Evolutionary conservation across 2,113 vertebrate species (phyloP), one percentile per base, ranked within the genome.

Genomic region (Coptodon rendalli): DNA sequence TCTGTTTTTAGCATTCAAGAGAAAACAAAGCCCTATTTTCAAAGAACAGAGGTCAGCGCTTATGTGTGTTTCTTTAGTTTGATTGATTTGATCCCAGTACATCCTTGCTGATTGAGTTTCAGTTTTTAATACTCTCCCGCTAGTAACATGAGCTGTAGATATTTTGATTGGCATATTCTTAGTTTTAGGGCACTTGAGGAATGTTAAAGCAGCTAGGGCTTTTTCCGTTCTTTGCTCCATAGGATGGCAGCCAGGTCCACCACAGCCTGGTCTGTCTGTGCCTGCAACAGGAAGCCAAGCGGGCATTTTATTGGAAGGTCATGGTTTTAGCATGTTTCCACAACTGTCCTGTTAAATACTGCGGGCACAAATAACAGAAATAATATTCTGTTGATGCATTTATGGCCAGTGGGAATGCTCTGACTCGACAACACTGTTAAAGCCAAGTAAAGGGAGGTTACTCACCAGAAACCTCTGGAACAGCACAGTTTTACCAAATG

Each of bases 111-210:
- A 82, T 85, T 66, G 36, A 68, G 38, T 71, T 84, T 87, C 43
- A 40, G 3, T 87, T 89, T 92, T 86, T 86, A 59, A 88, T 31
- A 22, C 27, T 57, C 27, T n/a, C 45, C 45, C 48, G 9, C 38
- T 53, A 87, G 56, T 85, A 87, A 89, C 76, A 82, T n/a, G 66
- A 91, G 86, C 84, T 71, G 80, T 82, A 78, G 48, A 81, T 86
- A 87, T 84, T 86, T 90, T 59, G 52, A 89, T 34, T 80, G 71
- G 59, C 54, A 61, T 80, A 13, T 56, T 80, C 50, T 78, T 73
- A 31, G 87, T 93, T 85, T 85, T 29, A 50, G 83, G 84, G 38
- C 50, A 38, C 48, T 79, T 80, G 59, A 59, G 76, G 86, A 91
- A 88, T 87, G 61, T 87, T 57, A 63, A 76, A 71, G 63, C 71